Percentiles rank a stretch among this genome's conserved stretches.
phyloP scores from a whole-genome alignment of 2,888 invertebrate genomes.

The Seladonia tumulorum region DNA sequence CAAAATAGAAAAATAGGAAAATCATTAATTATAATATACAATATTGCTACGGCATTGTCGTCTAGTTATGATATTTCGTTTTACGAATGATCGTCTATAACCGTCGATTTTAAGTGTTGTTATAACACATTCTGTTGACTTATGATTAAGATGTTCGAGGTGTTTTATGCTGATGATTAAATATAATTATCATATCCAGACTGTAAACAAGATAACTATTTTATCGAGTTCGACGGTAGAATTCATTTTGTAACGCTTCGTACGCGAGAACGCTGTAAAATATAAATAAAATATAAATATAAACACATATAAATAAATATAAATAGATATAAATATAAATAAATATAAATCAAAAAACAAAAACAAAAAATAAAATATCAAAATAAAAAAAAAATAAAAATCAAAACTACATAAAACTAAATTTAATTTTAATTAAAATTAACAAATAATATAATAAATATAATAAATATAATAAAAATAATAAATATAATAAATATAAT shows the following conservation, averaged over 20 bases:
- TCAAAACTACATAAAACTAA: too few species aligned
- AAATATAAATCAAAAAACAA: too few species aligned
- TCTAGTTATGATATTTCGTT: background rate
- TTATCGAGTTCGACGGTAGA: background rate
- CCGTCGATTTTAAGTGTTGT: background rate
- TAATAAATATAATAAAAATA: too few species aligned
- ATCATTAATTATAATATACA: background rate
- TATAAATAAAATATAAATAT: too few species aligned
- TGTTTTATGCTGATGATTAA: background rate
- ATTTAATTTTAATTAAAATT: too few species aligned
- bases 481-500: too few species aligned
- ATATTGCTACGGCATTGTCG: background rate
- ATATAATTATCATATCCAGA: background rate
- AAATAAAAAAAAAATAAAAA: too few species aligned
- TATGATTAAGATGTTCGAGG: background rate
- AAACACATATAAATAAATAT: too few species aligned
- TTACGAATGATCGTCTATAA: background rate
- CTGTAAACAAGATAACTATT: background rate
- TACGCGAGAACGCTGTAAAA: background rate
- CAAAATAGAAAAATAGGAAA: slow-evolving; percentile 11
- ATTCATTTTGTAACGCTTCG: background rate
- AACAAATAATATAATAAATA: too few species aligned
- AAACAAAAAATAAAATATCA: too few species aligned
- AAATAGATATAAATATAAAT: too few species aligned
- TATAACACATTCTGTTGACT: background rate